Evolutionary conservation across 2,888 invertebrate species (phyloP), one percentile per base, ranked within the genome.

Genomic region (Sceliomorpha sp.): DNA sequence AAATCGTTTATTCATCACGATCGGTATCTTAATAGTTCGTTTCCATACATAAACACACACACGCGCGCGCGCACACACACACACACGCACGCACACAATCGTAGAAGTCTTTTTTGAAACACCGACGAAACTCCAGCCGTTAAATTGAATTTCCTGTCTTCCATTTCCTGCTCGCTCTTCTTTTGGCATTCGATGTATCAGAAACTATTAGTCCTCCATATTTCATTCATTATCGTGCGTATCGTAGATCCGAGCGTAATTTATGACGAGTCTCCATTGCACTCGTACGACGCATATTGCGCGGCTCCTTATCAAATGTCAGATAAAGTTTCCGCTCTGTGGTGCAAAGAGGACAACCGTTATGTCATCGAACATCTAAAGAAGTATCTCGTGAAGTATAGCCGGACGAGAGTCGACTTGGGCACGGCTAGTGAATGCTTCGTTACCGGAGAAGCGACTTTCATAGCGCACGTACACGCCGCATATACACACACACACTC

Each of bases 351-450:
- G 68, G 60, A 67, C 66, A 64, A 79, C 77, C 77, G 79, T 80
- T 81, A 78, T 75, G 74, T 74, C 73, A 78, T 78, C 72, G 71
- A 60, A 34, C 68, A 63, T 68, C 68, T 56, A 60, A 53, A 64
- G 50, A 56, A 48, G 53, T 63, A 59, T 69, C 62, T 53, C 42
- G 45, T 58, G 37, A 53, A 37, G 53, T 69, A 58, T 63, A 40
- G 47, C 48, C 26, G 63, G 63, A 70, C 63, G 48, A 55, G 48
- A 55, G 59, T 63, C 51, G 62, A 69, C 64, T 58, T 64, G 64
- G 60, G 75, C 74, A 71, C 71, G 69, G 69, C 69, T 71, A 76
- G 77, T 77, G 77, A 79, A 79, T 78, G 74, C 74, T 80, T 79
- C 80, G 76, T 79, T 79, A 79, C 67, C 26, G 51, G 51, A 44